A percentile compares a stretch with the other conserved stretches of the same genome.
Evolutionary conservation across 2,888 invertebrate species (phyloP).

Genomic region (Volucella zonaria): DNA sequence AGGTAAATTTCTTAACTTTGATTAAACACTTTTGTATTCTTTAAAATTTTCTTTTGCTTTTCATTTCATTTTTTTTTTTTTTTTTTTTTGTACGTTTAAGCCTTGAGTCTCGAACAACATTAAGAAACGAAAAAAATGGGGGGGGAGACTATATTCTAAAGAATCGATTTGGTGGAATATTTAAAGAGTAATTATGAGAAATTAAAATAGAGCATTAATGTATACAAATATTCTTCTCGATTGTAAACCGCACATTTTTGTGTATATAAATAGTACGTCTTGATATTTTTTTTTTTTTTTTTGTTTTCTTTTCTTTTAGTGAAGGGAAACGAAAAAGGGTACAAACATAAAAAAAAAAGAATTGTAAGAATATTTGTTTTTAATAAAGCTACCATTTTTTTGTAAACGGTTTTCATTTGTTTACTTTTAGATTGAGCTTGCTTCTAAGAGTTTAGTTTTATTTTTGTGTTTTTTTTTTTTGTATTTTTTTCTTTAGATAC

Average conservation of each 20-base stretch:
- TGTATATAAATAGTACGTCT: constrained; percentile 1
- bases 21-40: constrained; percentile 65
- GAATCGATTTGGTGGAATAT: constrained; percentile 23
- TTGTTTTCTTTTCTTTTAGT: constrained; percentile 22
- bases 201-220: constrained; percentile 55
- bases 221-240: constrained; percentile 32
- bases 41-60: constrained; percentile 73
- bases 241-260: constrained; percentile 65
- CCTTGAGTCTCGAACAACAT: constrained; percentile 75
- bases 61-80: constrained; percentile 71
- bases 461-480: constrained; percentile 67
- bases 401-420: constrained; percentile 72
- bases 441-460: constrained; percentile 59
- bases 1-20: too few relatives aligned
- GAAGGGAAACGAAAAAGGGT: constrained; percentile 16
- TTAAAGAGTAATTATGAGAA: constrained; percentile 42
- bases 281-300: neutral
- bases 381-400: constrained; percentile 56
- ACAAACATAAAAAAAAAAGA: constrained; percentile 47
- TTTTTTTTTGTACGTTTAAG: constrained; percentile 72
- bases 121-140: constrained; percentile 26
- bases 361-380: constrained; percentile 49
- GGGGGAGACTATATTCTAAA: constrained; percentile 8
- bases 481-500: constrained; percentile 79
- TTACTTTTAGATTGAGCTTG: constrained; percentile 50